phyloP scores from a whole-genome alignment of 1,140 invertebrate genomes.

The Apis mellifera region Amel_HAv3.1 CM009931.2:19854001-19854500 shows the following conservation, averaged over 20 bases:
- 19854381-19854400: too few species aligned
- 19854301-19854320: conserved; percentile 60
- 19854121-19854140: conserved; percentile 27
- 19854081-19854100: not conserved
- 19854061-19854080: not conserved
- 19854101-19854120: conserved; percentile 32
- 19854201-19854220: conserved; percentile 65
- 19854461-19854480: too few species aligned
- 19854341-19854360: not conserved
- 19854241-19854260: conserved; percentile 63
- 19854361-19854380: too few species aligned
- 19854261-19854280: conserved; percentile 33
- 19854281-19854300: conserved; percentile 70
- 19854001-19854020: not conserved
- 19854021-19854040: not conserved
- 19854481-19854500: too few species aligned
- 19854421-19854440: too few species aligned
- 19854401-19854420: too few species aligned
- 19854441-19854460: too few species aligned
- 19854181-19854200: conserved; percentile 56
- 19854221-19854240: conserved; percentile 56
- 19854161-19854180: conserved; percentile 35
- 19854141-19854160: conserved; percentile 23
- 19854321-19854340: conserved; percentile 24
- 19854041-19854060: not conserved